Evolutionary conservation across 2,888 invertebrate genomes (phyloP).

Genomic region (Aelia acuminata): DNA sequence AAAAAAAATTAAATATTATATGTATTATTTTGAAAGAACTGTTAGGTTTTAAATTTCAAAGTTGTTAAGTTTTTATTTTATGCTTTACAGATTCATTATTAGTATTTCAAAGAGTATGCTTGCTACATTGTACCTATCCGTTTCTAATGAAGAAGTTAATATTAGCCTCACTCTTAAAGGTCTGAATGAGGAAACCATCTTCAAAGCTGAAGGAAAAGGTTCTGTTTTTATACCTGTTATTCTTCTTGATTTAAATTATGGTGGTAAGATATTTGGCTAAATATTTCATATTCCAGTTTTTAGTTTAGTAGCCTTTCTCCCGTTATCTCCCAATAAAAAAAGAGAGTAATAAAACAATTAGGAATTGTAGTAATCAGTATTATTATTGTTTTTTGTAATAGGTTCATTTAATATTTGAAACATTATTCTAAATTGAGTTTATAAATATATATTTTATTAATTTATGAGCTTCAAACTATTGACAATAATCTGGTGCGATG

Average conservation of each 20-base stretch:
- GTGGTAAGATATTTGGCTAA: neutral
- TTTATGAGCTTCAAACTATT: too few species aligned
- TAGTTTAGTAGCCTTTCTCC: too few species aligned
- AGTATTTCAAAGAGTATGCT: neutral
- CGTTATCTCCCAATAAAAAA: too few species aligned
- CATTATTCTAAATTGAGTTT: too few species aligned
- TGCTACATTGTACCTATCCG: slow-evolving; percentile 16
- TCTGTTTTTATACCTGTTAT: slow-evolving; percentile 10
- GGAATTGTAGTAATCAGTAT: too few species aligned
- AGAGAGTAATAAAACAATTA: too few species aligned
- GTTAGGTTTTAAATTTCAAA: neutral
- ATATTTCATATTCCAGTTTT: neutral
- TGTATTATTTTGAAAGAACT: neutral
- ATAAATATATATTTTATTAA: too few species aligned
- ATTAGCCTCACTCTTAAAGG: slow-evolving; percentile 21
- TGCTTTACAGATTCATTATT: slow-evolving; percentile 40
- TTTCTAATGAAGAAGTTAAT: slow-evolving; percentile 43
- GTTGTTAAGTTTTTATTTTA: neutral
- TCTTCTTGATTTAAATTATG: slow-evolving; percentile 48
- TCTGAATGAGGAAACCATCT: neutral
- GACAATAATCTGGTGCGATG: too few species aligned
- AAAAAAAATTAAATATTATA: neutral
- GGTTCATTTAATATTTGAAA: too few species aligned
- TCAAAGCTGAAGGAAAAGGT: slow-evolving; percentile 48
- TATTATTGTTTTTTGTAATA: too few species aligned